phyloP scores from a whole-genome alignment of 2,113 vertebrate species.

The Actinemys pallida region DNA sequence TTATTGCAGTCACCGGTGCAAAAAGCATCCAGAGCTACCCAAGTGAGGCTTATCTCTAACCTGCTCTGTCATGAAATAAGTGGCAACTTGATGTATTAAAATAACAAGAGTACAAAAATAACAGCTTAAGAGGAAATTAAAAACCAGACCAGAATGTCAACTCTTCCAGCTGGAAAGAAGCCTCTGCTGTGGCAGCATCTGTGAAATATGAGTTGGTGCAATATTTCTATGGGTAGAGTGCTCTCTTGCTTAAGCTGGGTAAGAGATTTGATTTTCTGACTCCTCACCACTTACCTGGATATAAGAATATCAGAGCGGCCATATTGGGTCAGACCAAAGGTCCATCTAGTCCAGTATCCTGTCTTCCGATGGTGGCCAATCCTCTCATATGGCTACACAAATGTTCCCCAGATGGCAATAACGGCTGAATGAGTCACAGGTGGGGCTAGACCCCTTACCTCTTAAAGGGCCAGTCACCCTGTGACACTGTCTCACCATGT shows the following conservation, averaged over 20 bases:
- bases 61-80: conserved; percentile 39
- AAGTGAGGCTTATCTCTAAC: conserved; percentile 50
- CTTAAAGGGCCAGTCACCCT: background rate
- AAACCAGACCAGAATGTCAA: background rate
- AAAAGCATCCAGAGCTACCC: conserved; percentile 41
- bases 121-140: conserved; percentile 1
- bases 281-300: background rate
- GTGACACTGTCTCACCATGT: background rate
- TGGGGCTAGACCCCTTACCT: background rate
- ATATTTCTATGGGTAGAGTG: background rate
- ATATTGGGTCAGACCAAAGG: no score
- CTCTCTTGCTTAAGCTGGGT: background rate
- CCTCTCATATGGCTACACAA: background rate
- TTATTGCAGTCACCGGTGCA: conserved; percentile 49
- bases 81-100: conserved; percentile 25
- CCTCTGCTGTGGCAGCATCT: background rate
- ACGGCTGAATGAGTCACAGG: no score
- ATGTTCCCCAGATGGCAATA: background rate
- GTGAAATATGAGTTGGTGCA: background rate
- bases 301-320: no score
- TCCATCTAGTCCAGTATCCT: no score
- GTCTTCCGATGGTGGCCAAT: no score
- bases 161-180: background rate
- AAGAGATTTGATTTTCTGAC: background rate
- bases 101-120: background rate